Evolutionary conservation across 1,140 invertebrate species (phyloP).

Genomic region (Steinernema khuongi): DNA sequence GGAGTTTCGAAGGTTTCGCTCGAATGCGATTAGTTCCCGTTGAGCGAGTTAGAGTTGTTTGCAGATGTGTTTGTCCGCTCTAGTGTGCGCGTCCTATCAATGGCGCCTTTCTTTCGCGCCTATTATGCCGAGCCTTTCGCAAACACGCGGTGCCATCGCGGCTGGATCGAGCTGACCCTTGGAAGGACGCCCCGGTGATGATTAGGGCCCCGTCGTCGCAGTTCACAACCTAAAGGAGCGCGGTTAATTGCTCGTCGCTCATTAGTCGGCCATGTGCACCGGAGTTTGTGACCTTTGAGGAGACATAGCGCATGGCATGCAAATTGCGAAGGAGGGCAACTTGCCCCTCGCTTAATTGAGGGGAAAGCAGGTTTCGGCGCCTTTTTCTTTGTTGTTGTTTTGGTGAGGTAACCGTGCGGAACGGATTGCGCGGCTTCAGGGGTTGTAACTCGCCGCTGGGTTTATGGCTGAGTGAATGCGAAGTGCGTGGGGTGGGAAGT

Average conservation of each 20-base stretch:
- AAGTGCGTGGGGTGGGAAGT: neutral
- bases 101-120: neutral
- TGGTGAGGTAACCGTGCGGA: neutral
- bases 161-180: too few species aligned
- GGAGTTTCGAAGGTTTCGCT: too few species aligned
- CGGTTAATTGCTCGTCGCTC: neutral
- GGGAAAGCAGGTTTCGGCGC: neutral
- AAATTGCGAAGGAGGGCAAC: neutral
- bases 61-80: neutral
- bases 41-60: neutral
- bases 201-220: neutral
- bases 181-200: neutral
- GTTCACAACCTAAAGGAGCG: too few species aligned
- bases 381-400: neutral
- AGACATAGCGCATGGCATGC: neutral
- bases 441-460: neutral
- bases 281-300: neutral
- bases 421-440: neutral
- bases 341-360: neutral
- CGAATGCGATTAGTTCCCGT: constrained; percentile 9
- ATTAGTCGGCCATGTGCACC: neutral
- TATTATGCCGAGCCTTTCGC: neutral
- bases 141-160: neutral
- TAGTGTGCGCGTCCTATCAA: neutral
- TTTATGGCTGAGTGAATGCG: neutral